Base-by-base conservation (phyloP, 2,888 invertebrate genomes). In the Prosopocoilus inquinatus region DNA sequence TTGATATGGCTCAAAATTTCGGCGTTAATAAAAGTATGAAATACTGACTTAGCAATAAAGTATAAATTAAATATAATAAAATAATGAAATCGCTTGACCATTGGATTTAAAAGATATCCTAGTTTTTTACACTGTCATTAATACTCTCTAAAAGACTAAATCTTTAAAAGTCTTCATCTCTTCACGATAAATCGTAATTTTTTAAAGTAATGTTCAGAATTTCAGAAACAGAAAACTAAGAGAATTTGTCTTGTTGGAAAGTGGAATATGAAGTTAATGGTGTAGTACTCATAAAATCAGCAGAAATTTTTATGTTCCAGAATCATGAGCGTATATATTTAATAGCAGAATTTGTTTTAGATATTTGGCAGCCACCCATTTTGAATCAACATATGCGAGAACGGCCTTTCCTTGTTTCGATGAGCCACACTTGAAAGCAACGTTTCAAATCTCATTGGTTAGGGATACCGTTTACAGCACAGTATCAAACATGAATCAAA, bases 381-480 rank as follows among this genome's bases (percentile, higher is more conserved):
- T 55, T n/a, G 51, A 55, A 51, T 12, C 55, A 2, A 55, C 51
- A 1, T 47, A 85, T 53, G 86, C 86, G 0, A 82, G 88, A 11
- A 78, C 77, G 58, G 89, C 86, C 0, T 89, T 90, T 71, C 90
- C 90, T 12, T 86, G 88, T 64, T 89, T 90, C 65, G 90, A 90
- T 66, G 86, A 87, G 58, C 84, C 78, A 0, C 72, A 73, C 0
- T 72, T 73, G 49, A 57, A 67, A 1, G 66, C 79, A 0, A 66
- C 61, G 0, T 75, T 79, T 5, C 67, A 68, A 0, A 77, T 81
- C 38, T 76, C 72, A 0, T 73, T 79, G 53, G 72, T 75, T n/a
- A 59, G 59, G 13, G 13, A 35, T 11, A 15, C 8, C 9, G 13
- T 2, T 0, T 46, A 55, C 20, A 35, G 36, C 11, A 55, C 55